Evolutionary conservation across 2,797 vertebrate genomes (phyloP), one percentile per base, ranked within the genome.

Genomic region (Hippocampus kuda): DNA sequence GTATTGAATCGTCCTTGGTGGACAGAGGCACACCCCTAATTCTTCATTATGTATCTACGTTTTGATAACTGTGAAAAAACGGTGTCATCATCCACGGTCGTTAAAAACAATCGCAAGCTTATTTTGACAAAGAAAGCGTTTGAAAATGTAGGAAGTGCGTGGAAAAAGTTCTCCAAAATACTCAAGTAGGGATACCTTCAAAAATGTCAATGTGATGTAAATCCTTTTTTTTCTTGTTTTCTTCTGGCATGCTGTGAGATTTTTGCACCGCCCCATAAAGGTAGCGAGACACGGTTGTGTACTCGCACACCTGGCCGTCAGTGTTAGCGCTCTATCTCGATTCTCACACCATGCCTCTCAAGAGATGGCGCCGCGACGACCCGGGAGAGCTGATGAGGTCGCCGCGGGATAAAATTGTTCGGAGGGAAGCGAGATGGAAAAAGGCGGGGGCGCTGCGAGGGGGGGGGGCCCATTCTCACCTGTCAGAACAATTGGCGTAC

Each of bases 381-480:
- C 89, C 72, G 78, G 34, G 87, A 86, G 90, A 90, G 73, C 46
- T 81, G 78, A 87, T 89, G 83, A 86, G 80, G 78, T 88, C 86
- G 81, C 81, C 83, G 82, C 82, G 79, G 70, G 76, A 82, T 72
- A 82, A 82, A 88, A 86, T 82, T 84, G 82, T 85, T 86, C 83
- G 71, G 72, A 70, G 75, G 69, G 64, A 73, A 73, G 77, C 75
- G 80, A 75, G 80, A 75, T 68, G 65, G 71, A 53, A 74, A 68
- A 72, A 46, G 70, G 70, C 62, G 42, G 46, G 80, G 83, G 86
- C 84, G 89, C 86, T 10, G 16, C 18, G 84, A 83, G 27, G 27
- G 27, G 27, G 87, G 73, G 77, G 78, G 83, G 85, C 90, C 92
- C 89, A 91, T 91, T 93, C 89, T 88, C 91, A 92, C 88, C 88